phyloP scores from a whole-genome alignment of 2,888 invertebrate species.

The Marasmarcha lunaedactyla region DNA sequence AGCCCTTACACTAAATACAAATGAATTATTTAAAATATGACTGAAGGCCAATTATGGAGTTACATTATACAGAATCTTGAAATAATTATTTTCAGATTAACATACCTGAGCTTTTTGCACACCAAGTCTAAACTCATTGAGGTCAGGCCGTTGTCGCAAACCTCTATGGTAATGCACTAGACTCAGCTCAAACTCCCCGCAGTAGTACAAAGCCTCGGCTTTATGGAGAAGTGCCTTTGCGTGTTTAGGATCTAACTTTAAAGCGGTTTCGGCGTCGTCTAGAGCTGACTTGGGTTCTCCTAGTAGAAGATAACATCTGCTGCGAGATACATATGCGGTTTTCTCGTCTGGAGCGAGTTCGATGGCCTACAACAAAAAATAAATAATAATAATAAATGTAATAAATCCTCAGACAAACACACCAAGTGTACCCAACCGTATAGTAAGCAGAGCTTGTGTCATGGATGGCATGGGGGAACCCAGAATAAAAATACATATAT shows the following conservation, averaged over 20 bases:
- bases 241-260: slow-evolving; percentile 78
- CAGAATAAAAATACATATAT: no score
- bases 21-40: no score
- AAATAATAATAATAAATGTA: neutral
- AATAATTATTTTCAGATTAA: no score
- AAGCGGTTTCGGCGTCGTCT: slow-evolving; percentile 85
- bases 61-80: no score
- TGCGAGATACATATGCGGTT: slow-evolving; percentile 87
- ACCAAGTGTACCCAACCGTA: no score
- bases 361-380: slow-evolving; percentile 74
- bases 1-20: no score
- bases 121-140: slow-evolving; percentile 81
- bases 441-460: no score
- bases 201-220: slow-evolving; percentile 91
- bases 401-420: no score
- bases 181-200: slow-evolving; percentile 94
- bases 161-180: slow-evolving; percentile 93
- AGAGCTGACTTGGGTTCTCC: slow-evolving; percentile 88
- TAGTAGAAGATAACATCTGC: slow-evolving; percentile 87
- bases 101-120: slow-evolving; percentile 86
- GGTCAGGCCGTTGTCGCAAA: slow-evolving; percentile 84
- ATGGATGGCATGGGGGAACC: no score
- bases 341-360: slow-evolving; percentile 88
- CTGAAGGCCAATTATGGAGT: no score
- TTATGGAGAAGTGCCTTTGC: slow-evolving; percentile 81